phyloP scores from a whole-genome alignment of 2,113 vertebrate genomes.

The Chloroceryle aenea region DNA sequence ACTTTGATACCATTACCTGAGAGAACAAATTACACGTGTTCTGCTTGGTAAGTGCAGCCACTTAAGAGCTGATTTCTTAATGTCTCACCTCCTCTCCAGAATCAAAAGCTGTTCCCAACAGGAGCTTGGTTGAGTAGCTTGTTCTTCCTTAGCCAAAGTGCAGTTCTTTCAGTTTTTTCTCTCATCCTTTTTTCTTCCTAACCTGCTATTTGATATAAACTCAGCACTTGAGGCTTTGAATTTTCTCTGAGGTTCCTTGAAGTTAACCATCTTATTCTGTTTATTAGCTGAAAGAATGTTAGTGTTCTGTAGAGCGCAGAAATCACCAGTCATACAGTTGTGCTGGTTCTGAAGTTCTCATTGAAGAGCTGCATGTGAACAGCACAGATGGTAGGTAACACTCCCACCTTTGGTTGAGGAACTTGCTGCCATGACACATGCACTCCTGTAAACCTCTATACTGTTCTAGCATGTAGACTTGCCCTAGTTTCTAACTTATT shows the following conservation, averaged over 20 bases:
- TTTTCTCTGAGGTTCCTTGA: neutral
- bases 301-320: neutral
- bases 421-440: neutral
- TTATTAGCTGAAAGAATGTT: neutral
- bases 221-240: neutral
- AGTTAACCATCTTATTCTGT: neutral
- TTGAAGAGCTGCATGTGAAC: neutral
- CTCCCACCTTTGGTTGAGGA: neutral
- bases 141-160: neutral
- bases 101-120: neutral
- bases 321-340: neutral
- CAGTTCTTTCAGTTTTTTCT: neutral
- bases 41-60: neutral
- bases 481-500: neutral
- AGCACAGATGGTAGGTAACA: neutral
- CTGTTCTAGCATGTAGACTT: neutral
- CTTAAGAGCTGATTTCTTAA: neutral
- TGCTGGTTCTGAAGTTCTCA: neutral
- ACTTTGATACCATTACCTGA: neutral
- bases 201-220: neutral
- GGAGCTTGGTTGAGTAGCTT: neutral
- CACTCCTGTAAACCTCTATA: neutral
- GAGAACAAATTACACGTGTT: neutral
- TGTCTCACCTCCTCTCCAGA: neutral
- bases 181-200: neutral